Percentiles rank a stretch among this genome's conserved stretches.
Evolutionary conservation across 2,888 invertebrate species (phyloP).

Genomic region (Lasioglossum lativentre): DNA sequence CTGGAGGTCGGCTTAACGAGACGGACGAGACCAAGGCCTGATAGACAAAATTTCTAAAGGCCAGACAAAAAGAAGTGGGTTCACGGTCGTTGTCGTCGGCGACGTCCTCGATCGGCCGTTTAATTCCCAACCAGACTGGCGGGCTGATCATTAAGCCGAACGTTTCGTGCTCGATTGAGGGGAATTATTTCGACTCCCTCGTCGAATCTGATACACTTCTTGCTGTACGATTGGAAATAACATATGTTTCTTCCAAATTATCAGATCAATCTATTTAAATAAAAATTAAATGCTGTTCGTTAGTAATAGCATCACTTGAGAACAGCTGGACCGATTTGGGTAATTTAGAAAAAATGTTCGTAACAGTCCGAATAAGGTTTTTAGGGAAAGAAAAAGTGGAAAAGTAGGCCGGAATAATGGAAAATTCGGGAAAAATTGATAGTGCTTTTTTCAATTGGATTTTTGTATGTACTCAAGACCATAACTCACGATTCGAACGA

Average conservation of each 20-base stretch:
- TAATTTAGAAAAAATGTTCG: too few relatives aligned
- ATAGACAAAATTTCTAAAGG: slow-evolving; percentile 49
- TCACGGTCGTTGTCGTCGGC: slow-evolving; percentile 63
- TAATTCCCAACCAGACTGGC: slow-evolving; percentile 38
- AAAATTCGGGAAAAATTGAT: too few relatives aligned
- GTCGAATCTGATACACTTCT: neutral
- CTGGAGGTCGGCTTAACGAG: slow-evolving; percentile 32
- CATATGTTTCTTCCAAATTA: neutral
- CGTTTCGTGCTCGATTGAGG: slow-evolving; percentile 11
- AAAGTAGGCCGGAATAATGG: too few relatives aligned
- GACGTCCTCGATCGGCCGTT: slow-evolving; percentile 22
- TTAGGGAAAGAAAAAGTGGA: too few relatives aligned
- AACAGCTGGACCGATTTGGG: too few relatives aligned
- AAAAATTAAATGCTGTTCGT: too few relatives aligned
- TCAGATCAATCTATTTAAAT: too few relatives aligned
- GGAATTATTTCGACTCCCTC: neutral
- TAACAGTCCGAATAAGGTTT: too few relatives aligned
- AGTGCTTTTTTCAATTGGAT: too few relatives aligned
- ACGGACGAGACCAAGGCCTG: slow-evolving; percentile 50
- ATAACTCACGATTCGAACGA: too few relatives aligned
- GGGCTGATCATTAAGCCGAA: slow-evolving; percentile 30
- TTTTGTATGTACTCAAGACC: too few relatives aligned
- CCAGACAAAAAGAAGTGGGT: slow-evolving; percentile 32
- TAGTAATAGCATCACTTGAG: too few relatives aligned
- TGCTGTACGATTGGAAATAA: neutral